Conservation (phyloP, 2,113 vertebrate genomes). For the Lagopus leucura region DNA sequence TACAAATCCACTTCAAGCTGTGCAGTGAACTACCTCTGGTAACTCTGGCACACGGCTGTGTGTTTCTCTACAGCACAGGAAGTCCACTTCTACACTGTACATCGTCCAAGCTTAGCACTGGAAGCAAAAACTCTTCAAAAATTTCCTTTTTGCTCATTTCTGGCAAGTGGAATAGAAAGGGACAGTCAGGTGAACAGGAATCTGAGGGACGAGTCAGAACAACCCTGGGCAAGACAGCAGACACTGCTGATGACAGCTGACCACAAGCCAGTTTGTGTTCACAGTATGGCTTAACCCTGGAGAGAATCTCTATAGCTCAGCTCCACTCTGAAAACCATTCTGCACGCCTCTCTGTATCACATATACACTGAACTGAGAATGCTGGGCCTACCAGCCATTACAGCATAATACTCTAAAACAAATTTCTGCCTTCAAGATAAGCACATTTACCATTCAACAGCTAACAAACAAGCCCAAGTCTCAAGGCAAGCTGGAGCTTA, state of each 20-base stretch:
- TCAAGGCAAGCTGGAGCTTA: neutral
- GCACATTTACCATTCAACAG: neutral
- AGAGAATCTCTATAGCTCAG: neutral
- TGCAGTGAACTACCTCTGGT: neutral
- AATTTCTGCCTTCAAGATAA: neutral
- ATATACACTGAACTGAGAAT: neutral
- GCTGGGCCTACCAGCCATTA: neutral
- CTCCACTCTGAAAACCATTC: neutral
- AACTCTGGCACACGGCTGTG: fast-evolving
- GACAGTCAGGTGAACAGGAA: neutral
- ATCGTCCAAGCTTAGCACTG: neutral
- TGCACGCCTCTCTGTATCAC: neutral
- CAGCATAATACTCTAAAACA: fast-evolving
- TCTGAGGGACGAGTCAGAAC: neutral
- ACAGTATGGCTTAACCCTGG: neutral
- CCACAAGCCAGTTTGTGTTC: neutral
- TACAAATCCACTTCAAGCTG: neutral
- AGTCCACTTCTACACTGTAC: neutral
- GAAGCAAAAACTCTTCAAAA: neutral
- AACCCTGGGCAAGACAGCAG: neutral
- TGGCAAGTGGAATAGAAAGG: neutral
- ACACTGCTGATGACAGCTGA: neutral
- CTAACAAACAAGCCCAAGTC: neutral
- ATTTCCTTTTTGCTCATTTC: neutral
- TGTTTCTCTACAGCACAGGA: neutral